These are phyloP conservation scores for Busseola fusca DNA, from an alignment of 2,888 invertebrate genomes.

Conservation along the genomic window DNA sequence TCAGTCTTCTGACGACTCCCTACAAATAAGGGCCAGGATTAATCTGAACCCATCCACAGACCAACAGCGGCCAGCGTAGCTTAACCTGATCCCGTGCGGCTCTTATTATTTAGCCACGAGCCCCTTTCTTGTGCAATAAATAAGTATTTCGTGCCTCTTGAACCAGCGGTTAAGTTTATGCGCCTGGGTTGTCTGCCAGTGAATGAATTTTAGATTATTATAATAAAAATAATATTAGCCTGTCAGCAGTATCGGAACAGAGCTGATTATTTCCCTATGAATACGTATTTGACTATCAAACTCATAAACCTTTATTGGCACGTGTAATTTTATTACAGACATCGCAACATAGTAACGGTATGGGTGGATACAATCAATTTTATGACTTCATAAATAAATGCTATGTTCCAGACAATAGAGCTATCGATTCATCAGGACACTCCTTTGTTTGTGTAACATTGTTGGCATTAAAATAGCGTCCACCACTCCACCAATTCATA, in stretches of 20 bases:
- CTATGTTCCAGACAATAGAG: not conserved
- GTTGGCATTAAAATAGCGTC: not conserved
- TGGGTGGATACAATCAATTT: not conserved
- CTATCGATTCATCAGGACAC: not conserved
- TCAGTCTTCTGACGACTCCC: too few species aligned
- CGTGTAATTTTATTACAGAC: constrained; percentile 7
- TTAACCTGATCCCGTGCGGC: too few species aligned
- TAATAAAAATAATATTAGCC: not conserved
- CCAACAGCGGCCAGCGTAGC: too few species aligned
- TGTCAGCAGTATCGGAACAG: not conserved
- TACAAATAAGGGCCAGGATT: too few species aligned
- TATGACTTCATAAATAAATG: constrained; percentile 12
- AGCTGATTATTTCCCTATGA: not conserved
- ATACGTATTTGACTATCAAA: not conserved
- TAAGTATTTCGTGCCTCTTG: not conserved
- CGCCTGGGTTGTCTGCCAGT: too few species aligned
- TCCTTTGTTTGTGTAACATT: constrained; percentile 1
- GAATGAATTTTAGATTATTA: too few species aligned
- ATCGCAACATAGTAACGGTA: not conserved
- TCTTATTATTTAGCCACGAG: too few species aligned
- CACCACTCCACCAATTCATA: not conserved
- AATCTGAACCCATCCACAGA: too few species aligned
- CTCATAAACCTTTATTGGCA: not conserved
- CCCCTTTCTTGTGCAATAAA: too few species aligned
- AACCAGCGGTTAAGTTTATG: not conserved